Evolutionary conservation across 2,113 vertebrate species (phyloP).

Genomic region (Suricata suricatta): DNA sequence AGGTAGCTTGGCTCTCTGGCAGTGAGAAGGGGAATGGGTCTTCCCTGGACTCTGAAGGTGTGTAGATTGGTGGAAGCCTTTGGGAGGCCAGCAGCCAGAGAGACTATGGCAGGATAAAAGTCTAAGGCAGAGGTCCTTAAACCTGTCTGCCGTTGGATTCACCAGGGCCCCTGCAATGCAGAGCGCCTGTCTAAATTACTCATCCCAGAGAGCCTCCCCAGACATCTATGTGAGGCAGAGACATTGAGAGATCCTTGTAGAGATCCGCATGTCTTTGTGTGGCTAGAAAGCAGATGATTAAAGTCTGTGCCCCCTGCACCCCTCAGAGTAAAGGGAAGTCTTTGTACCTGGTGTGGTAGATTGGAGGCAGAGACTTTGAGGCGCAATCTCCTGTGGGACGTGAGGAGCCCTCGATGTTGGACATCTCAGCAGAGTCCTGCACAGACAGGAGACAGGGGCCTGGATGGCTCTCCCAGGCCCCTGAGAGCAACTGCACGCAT

Average conservation of each 20-base stretch:
- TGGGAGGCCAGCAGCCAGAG: background rate
- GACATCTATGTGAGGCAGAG: background rate
- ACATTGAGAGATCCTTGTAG: background rate
- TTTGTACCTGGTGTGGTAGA: accelerated
- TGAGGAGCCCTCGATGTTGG: no score
- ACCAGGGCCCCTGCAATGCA: accelerated
- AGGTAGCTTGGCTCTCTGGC: background rate
- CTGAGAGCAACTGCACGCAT: accelerated
- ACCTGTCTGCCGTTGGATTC: no score
- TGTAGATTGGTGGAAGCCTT: no score
- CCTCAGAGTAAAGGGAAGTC: accelerated
- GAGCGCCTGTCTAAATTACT: background rate
- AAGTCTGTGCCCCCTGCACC: no score
- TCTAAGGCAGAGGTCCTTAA: background rate
- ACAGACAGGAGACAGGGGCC: accelerated
- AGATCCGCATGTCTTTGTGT: background rate
- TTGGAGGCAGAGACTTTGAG: no score
- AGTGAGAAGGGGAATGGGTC: background rate
- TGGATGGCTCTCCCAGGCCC: accelerated
- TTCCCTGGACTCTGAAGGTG: background rate
- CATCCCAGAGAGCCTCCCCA: background rate
- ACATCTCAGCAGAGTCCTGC: background rate
- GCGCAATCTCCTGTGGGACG: background rate
- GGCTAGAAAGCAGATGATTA: background rate
- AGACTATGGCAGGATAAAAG: background rate